Conservation (phyloP, 2,113 vertebrate genomes). For the Catharus bicknelli region DNA sequence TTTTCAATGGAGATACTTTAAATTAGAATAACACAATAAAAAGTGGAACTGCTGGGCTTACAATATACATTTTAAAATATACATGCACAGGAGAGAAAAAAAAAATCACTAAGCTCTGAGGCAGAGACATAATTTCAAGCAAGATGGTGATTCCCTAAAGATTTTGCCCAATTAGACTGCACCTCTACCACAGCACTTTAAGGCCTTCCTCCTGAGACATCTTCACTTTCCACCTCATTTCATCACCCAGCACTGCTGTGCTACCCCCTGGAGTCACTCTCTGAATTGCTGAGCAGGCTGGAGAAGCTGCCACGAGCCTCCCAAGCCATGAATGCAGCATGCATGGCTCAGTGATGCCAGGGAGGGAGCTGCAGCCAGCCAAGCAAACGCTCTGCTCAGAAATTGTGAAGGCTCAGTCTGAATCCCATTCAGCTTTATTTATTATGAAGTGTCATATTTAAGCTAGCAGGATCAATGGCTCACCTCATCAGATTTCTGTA, state of each 20-base stretch:
- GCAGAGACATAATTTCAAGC: background rate
- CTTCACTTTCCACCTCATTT: constrained; percentile 21
- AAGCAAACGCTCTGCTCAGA: background rate
- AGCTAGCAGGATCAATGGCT: background rate
- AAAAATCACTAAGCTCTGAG: background rate
- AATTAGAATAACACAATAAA: background rate
- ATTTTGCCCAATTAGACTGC: background rate
- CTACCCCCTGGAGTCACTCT: background rate
- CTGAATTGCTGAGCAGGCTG: background rate
- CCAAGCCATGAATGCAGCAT: background rate
- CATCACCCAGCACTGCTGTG: background rate
- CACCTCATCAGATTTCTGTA: background rate
- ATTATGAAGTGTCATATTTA: background rate
- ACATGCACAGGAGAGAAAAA: rapidly evolving
- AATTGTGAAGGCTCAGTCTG: background rate
- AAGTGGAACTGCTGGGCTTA: background rate
- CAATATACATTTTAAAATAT: background rate
- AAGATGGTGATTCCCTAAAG: background rate
- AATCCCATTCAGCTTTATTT: background rate
- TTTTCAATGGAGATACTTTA: background rate
- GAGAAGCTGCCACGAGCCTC: background rate
- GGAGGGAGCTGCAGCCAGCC: background rate
- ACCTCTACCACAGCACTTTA: background rate
- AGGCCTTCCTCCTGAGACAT: background rate
- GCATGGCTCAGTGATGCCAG: background rate